Percentiles rank a stretch among this genome's conserved stretches.
These are phyloP conservation scores for Parnassius orleans DNA, from an alignment of 2,888 invertebrate species.

Conservation along the genomic window DNA sequence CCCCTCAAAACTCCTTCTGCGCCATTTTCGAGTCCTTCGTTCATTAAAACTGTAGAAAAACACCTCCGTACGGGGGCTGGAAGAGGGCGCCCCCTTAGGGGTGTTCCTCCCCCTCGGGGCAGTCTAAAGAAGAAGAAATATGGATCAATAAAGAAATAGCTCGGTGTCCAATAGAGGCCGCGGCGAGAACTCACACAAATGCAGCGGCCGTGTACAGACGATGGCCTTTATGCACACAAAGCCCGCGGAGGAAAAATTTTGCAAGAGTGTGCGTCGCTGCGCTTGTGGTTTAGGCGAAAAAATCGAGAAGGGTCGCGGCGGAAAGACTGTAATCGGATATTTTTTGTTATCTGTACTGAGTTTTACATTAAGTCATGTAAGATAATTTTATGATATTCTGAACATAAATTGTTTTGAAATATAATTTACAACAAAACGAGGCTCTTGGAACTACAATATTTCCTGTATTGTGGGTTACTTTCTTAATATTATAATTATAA, in stretches of 20 bases:
- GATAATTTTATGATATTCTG: too few species aligned
- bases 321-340: neutral
- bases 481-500: too few species aligned
- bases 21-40: slow-evolving; percentile 65
- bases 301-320: slow-evolving; percentile 25
- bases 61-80: slow-evolving; percentile 49
- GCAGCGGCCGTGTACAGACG: slow-evolving; percentile 41
- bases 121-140: slow-evolving; percentile 81
- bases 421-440: too few species aligned
- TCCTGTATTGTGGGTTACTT: too few species aligned
- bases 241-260: slow-evolving; percentile 41
- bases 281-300: slow-evolving; percentile 40
- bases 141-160: slow-evolving; percentile 82
- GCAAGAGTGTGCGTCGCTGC: slow-evolving; percentile 36
- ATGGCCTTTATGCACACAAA: slow-evolving; percentile 41
- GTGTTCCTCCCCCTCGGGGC: slow-evolving; percentile 49
- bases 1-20: slow-evolving; percentile 58
- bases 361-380: too few species aligned
- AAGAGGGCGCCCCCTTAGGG: slow-evolving; percentile 31
- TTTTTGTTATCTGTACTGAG: slow-evolving; percentile 14
- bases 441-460: too few species aligned
- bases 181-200: slow-evolving; percentile 69
- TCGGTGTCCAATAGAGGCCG: slow-evolving; percentile 75
- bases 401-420: too few species aligned
- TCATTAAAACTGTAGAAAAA: slow-evolving; percentile 81